These are phyloP conservation scores for Octodon degus DNA, from an alignment of 2,113 vertebrate genomes.

Conservation along the genomic window DNA sequence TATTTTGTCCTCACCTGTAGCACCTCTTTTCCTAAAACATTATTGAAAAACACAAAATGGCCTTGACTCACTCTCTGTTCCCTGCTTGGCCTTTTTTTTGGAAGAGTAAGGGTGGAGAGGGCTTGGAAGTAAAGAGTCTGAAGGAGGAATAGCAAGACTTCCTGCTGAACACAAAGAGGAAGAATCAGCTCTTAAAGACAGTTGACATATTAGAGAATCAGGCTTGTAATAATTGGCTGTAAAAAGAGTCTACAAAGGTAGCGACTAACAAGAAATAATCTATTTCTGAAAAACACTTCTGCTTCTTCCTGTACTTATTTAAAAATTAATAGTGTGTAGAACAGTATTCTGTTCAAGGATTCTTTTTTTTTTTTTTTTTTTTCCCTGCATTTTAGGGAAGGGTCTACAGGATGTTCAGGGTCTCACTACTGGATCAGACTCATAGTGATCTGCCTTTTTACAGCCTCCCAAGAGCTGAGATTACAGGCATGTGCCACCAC, in stretches of 20 bases:
- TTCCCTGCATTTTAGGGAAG: no score
- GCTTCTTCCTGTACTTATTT: not conserved
- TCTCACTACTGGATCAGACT: no score
- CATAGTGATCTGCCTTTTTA: no score
- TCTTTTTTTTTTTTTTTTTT: conserved; percentile 21
- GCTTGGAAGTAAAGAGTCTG: not conserved
- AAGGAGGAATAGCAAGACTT: not conserved
- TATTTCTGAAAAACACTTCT: conserved; percentile 38
- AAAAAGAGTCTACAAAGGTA: not conserved
- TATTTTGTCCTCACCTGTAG: conserved; percentile 7
- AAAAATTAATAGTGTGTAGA: conserved; percentile 7
- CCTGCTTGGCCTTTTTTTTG: conserved; percentile 16
- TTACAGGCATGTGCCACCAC: no score
- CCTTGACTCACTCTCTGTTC: not conserved
- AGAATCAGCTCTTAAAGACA: not conserved
- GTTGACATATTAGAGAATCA: conserved; percentile 10
- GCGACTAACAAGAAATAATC: not conserved
- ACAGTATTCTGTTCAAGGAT: not conserved
- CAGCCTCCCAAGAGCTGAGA: no score
- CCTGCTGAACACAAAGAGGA: not conserved
- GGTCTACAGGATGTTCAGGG: no score
- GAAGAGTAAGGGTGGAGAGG: not conserved
- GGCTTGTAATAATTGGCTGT: conserved; percentile 33
- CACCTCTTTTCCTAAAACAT: conserved; percentile 52
- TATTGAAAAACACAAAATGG: not conserved